Evolutionary conservation across 2,113 vertebrate genomes (phyloP).

Genomic region (Myiozetetes cayanensis): DNA sequence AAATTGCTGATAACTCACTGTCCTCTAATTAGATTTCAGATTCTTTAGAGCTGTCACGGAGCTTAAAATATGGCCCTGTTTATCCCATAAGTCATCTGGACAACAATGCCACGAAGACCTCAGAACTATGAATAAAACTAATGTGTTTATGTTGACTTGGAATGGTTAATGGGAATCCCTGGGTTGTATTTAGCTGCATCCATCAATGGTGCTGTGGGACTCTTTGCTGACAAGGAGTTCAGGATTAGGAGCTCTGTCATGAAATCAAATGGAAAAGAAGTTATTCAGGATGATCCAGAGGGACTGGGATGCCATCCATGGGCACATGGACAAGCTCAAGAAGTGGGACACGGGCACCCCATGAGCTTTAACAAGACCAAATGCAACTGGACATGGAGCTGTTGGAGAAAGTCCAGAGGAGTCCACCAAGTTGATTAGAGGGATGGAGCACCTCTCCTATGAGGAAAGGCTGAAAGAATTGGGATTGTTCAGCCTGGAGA

Average conservation of each 20-base stretch:
- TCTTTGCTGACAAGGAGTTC: neutral
- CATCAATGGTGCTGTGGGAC: neutral
- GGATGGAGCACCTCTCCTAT: rapidly evolving
- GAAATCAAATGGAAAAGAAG: neutral
- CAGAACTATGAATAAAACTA: neutral
- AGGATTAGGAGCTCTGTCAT: neutral
- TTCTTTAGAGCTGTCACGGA: neutral
- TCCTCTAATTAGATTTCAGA: neutral
- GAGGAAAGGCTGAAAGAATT: neutral
- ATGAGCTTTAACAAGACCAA: neutral
- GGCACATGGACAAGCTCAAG: neutral
- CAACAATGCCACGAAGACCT: neutral
- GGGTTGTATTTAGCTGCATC: neutral
- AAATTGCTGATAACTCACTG: neutral
- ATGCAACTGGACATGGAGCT: rapidly evolving
- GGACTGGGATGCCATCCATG: neutral
- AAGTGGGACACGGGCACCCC: neutral
- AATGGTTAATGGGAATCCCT: neutral
- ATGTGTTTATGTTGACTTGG: neutral
- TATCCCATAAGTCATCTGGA: neutral
- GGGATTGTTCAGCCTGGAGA: neutral
- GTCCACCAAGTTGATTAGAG: too few relatives aligned
- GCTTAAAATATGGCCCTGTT: neutral
- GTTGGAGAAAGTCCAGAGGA: neutral
- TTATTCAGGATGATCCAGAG: neutral